phyloP scores from a whole-genome alignment of 2,888 invertebrate species.

The Drosophila cognata region DNA sequence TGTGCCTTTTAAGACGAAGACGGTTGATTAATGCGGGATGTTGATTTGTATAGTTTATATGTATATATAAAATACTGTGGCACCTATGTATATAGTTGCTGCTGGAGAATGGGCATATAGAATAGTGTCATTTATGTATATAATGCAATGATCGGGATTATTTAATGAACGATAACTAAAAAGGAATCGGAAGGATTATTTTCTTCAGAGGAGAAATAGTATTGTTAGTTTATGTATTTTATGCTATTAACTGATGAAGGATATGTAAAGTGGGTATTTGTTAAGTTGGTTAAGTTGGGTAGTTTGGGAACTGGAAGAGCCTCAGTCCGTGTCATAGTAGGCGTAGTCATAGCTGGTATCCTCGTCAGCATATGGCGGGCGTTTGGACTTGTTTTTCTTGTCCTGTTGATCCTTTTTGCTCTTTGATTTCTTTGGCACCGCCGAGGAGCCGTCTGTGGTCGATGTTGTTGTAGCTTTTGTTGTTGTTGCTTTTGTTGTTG shows the following conservation, averaged over 20 bases:
- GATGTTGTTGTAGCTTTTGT: slow-evolving; percentile 67
- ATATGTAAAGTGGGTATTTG: slow-evolving; percentile 59
- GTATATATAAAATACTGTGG: slow-evolving; percentile 69
- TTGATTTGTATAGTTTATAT: slow-evolving; percentile 21
- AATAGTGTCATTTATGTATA: not conserved
- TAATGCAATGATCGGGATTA: slow-evolving; percentile 17
- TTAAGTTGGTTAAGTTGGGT: slow-evolving; percentile 1
- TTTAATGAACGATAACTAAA: slow-evolving; percentile 32
- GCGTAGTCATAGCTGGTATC: slow-evolving; percentile 93
- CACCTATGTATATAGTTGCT: slow-evolving; percentile 63
- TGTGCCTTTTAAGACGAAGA: slow-evolving; percentile 23
- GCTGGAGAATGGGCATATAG: slow-evolving; percentile 20
- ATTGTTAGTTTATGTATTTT: not conserved
- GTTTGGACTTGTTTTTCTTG: slow-evolving; percentile 83
- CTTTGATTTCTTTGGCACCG: slow-evolving; percentile 64
- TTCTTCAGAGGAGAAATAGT: slow-evolving; percentile 22
- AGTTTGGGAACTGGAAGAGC: slow-evolving; percentile 16
- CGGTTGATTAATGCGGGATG: slow-evolving; percentile 21
- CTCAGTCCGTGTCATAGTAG: slow-evolving; percentile 91
- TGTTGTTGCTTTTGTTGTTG: slow-evolving; percentile 58
- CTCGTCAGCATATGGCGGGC: slow-evolving; percentile 86
- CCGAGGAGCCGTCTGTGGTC: slow-evolving; percentile 9
- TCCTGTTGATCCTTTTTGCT: slow-evolving; percentile 79
- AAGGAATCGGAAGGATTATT: slow-evolving; percentile 22
- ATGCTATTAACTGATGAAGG: slow-evolving; percentile 9